phyloP scores from a whole-genome alignment of 2,797 vertebrate genomes.

The Lepilemur septentrionalis region DNA sequence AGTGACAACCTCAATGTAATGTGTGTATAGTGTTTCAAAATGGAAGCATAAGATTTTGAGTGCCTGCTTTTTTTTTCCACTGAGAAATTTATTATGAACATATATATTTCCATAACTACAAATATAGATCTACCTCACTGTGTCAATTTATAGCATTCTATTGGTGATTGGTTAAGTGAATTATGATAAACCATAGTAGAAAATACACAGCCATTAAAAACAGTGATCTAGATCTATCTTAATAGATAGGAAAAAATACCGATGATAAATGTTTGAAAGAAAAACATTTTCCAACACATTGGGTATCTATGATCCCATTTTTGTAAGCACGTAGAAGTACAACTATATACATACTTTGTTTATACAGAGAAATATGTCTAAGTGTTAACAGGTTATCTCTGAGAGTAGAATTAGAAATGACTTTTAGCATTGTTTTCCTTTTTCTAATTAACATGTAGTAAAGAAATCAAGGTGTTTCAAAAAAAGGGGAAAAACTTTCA shows the following conservation, averaged over 20 bases:
- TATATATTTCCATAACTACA: background rate
- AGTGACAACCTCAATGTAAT: background rate
- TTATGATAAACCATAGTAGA: background rate
- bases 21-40: background rate
- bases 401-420: background rate
- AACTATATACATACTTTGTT: background rate
- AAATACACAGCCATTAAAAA: constrained; percentile 1
- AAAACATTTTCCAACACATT: background rate
- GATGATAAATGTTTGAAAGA: background rate
- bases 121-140: background rate
- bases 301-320: background rate
- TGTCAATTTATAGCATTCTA: background rate
- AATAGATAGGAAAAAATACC: background rate
- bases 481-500: background rate
- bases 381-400: background rate
- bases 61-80: background rate
- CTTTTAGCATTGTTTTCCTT: background rate
- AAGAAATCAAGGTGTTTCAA: background rate
- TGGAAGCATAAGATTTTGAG: background rate
- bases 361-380: background rate
- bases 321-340: background rate
- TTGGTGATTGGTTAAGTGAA: background rate
- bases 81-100: background rate
- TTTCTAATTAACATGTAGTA: background rate
- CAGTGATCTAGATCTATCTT: background rate